Evolutionary conservation across 2,113 vertebrate genomes (phyloP), one percentile per base, ranked within the genome.

Genomic region (Leucopsar rothschildi): DNA sequence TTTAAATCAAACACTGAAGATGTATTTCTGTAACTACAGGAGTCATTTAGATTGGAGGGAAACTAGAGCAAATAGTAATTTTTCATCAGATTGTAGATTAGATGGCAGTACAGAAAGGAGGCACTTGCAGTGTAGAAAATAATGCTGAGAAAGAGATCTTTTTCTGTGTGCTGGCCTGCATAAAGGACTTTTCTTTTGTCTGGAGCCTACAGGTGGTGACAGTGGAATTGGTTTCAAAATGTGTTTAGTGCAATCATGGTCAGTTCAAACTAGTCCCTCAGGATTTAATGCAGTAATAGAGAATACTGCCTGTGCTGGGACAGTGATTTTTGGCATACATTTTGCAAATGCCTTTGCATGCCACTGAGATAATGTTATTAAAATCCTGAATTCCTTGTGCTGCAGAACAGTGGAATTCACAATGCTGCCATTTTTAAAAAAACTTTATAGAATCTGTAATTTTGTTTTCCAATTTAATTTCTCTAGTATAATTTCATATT

Each of bases 281-380:
- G 87, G 73, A 86, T 89, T 85, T 83, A 49, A 29, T 78, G 60
- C 68, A 2, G 4, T 90, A 92, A 80, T 24, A 59, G n/a, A 76
- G 42, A 94, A 63, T 35, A 33, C 21, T 80, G 64, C 18, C 40
- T 66, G 13, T 2, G 9, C 72, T 91, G 75, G 75, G 93, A 86
- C 91, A 66, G 60, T 56, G 57, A 80, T 40, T 82, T 93, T 88
- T 44, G 49, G 61, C 49, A 33, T 42, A 68, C 42, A 39, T 92
- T 95, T 92, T 92, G 44, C 29, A 89, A 93, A 94, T 90, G 35
- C 28, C 45, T 77, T 95, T 92, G 63, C 10, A 5, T 82, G 37
- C 37, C 76, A 44, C 45, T 7, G 4, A 64, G 77, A 40, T 52
- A 68, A 40, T 45, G 20, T 56, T 90, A 53, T 49, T 81, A 82